These are phyloP conservation scores for Anas bahamensis DNA, from an alignment of 2,797 vertebrate species.

Conservation along the genomic window DNA sequence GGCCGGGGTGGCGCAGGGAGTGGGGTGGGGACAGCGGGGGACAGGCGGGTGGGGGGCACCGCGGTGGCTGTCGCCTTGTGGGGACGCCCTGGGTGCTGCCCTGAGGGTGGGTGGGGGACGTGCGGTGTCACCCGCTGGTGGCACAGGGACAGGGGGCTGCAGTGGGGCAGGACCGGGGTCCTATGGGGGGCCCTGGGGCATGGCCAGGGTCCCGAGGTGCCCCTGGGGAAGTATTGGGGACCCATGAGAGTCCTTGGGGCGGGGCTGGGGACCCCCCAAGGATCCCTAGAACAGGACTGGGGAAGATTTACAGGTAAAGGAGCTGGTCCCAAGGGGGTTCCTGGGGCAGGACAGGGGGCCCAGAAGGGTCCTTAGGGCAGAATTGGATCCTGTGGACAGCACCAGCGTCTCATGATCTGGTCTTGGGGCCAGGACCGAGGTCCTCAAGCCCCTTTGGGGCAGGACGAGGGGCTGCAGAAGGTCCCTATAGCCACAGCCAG, in stretches of 20 bases:
- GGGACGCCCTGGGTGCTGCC: not conserved
- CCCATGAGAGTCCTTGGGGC: not conserved
- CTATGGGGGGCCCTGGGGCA: not conserved
- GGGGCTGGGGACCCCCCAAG: not conserved
- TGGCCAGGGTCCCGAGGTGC: not conserved
- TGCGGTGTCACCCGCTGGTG: not conserved
- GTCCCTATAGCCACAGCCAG: not conserved
- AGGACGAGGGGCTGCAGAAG: not conserved
- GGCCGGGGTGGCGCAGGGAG: rapidly evolving
- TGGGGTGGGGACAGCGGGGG: not conserved
- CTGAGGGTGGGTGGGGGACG: not conserved
- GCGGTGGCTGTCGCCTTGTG: rapidly evolving
- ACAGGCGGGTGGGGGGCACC: not conserved
- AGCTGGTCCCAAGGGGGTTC: not conserved
- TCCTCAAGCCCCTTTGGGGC: not conserved
- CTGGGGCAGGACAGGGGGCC: not conserved
- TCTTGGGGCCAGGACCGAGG: not conserved
- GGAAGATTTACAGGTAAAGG: not conserved
- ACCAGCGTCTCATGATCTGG: not conserved
- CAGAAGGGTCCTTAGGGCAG: not conserved
- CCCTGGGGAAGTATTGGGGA: not conserved
- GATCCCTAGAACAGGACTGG: not conserved
- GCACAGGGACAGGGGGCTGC: not conserved
- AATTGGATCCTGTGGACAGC: not conserved
- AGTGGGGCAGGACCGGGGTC: not conserved